These are phyloP conservation scores for Andrena hattorfiana DNA, from an alignment of 2,888 invertebrate genomes.

Conservation along the genomic window DNA sequence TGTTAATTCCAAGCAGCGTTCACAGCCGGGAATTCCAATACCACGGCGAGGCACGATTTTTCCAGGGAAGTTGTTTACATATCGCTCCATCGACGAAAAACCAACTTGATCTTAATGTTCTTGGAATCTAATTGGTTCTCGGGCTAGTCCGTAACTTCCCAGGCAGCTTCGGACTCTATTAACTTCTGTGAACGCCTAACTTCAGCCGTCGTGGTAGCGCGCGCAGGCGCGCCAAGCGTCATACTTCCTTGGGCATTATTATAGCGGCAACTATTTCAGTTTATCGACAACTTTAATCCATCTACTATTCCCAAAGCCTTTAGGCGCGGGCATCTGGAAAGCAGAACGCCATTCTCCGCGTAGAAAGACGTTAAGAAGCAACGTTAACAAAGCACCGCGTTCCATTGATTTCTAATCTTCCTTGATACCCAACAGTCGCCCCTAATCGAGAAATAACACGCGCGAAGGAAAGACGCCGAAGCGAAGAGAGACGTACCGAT, in stretches of 20 bases:
- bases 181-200: not conserved
- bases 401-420: constrained; percentile 1
- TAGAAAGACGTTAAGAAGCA: not conserved
- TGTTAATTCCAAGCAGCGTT: constrained; percentile 65
- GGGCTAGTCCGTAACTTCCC: not conserved
- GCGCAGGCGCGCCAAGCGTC: not conserved
- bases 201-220: not conserved
- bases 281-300: not conserved
- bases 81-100: constrained; percentile 48
- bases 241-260: not conserved
- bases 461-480: constrained; percentile 23
- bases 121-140: constrained; percentile 27
- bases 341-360: not conserved
- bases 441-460: constrained; percentile 43
- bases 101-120: constrained; percentile 18
- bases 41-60: constrained; percentile 35
- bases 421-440: constrained; percentile 29
- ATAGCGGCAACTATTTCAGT: not conserved
- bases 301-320: not conserved
- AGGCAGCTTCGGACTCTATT: not conserved
- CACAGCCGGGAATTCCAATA: constrained; percentile 40
- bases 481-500: constrained; percentile 49
- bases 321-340: not conserved
- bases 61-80: constrained; percentile 48
- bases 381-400: not conserved